These are phyloP conservation scores for Notoglanidium macrostoma DNA, from an alignment of 2,797 vertebrate species.

Conservation along the genomic window DNA sequence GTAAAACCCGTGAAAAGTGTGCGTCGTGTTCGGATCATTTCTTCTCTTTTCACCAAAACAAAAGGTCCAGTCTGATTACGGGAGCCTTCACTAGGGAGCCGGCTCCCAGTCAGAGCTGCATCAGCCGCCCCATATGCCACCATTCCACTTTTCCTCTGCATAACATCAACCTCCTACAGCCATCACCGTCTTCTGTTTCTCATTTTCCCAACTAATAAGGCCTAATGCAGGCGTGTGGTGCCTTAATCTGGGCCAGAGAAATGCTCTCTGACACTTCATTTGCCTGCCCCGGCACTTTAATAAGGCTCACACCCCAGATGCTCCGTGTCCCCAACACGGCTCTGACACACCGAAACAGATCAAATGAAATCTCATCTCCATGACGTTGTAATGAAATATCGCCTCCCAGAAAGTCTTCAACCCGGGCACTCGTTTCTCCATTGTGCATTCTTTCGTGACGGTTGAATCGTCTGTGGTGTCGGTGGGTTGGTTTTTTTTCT, in stretches of 20 bases:
- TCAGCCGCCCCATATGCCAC: slow-evolving; percentile 50
- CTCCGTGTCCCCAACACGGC: slow-evolving; percentile 58
- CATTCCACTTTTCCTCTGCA: slow-evolving; percentile 45
- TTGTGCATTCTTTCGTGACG: slow-evolving; percentile 21
- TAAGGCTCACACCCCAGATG: slow-evolving; percentile 69
- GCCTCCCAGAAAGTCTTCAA: slow-evolving; percentile 46
- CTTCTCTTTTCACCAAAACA: not conserved
- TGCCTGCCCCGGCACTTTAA: slow-evolving; percentile 73
- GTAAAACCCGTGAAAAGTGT: not conserved
- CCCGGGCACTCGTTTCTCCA: not conserved
- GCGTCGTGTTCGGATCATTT: too few species aligned
- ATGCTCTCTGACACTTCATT: slow-evolving; percentile 79
- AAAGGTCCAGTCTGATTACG: not conserved
- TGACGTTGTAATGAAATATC: slow-evolving; percentile 67
- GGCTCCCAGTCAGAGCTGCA: not conserved
- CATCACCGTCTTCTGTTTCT: slow-evolving; percentile 69
- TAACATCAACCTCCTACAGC: slow-evolving; percentile 47
- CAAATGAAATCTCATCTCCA: slow-evolving; percentile 62
- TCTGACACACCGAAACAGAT: slow-evolving; percentile 74
- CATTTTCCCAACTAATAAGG: slow-evolving; percentile 77
- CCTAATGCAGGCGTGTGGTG: slow-evolving; percentile 72
- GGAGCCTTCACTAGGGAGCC: not conserved
- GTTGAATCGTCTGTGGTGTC: not conserved
- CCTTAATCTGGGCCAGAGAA: slow-evolving; percentile 78
- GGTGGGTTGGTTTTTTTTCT: not conserved